Conservation (phyloP, 2,113 vertebrate species). For the Amphilophus citrinellus region DNA sequence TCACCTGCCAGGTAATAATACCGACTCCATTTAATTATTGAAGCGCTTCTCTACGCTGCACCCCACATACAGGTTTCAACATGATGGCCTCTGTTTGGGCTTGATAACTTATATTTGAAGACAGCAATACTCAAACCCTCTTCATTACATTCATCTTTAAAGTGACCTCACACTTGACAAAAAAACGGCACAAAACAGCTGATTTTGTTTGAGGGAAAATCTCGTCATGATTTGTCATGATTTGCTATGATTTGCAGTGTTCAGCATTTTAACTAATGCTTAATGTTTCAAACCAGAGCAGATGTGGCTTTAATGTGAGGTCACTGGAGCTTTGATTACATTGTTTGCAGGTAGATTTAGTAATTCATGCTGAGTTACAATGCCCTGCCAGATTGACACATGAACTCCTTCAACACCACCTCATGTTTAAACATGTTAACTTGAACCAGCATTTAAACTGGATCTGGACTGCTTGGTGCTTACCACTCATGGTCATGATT, state of each 20-base stretch:
- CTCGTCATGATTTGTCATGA: too few species aligned
- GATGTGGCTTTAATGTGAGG: not conserved
- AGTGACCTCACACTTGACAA: not conserved
- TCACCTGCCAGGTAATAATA: slow-evolving; percentile 17
- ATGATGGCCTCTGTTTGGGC: rapidly evolving
- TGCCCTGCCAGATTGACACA: not conserved
- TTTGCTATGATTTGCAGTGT: not conserved
- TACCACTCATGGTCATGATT: not conserved
- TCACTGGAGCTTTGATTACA: not conserved
- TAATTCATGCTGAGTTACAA: not conserved
- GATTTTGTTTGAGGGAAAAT: not conserved
- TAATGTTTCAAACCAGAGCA: not conserved
- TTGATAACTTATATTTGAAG: not conserved
- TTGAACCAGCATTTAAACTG: not conserved
- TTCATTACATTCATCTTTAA: not conserved
- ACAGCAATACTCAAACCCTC: not conserved
- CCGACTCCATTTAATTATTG: not conserved
- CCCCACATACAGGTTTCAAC: not conserved
- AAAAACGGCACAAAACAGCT: not conserved
- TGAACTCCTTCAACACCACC: not conserved
- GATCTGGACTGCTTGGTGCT: not conserved
- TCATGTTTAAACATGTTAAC: not conserved
- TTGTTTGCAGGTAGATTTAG: not conserved
- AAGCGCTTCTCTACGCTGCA: not conserved
- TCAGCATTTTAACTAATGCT: not conserved